Evolutionary conservation across 1,140 invertebrate genomes (phyloP), one percentile per base, ranked within the genome.

Genomic region (Zaprionus vittiger): DNA sequence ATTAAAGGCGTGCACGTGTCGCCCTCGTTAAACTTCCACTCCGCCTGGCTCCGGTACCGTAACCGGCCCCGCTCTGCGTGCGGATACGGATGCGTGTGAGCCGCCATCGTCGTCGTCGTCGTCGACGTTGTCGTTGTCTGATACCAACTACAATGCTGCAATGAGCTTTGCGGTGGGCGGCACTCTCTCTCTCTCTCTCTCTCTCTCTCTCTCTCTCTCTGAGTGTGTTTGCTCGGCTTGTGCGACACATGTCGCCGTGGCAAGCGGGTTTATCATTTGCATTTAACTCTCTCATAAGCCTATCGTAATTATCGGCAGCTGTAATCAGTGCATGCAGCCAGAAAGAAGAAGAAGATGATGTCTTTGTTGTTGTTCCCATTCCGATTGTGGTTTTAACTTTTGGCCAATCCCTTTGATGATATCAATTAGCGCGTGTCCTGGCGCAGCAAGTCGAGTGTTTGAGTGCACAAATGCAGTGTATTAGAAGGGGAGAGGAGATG

Each of bases 1-100:
- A 91, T 91, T 91, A 91, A 91, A 89, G 89, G 84, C 89, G 76
- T 89, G 84, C 90, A 91, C 90, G 90, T 91, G 90, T 81, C 82
- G 74, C 34, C 67, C 76, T 89, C 79, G 83, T 85, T 91, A 87
- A 80, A 76, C 69, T 81, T 83, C 74, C 79, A 73, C 73, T 70
- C 66, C 64, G 67, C 52, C 68, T 65, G 69, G 26, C 57, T 60
- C 20, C 44, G 38, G 41, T 38, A 49, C 49, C 22, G 15, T 5
- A 26, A 15, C 15, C 47, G 11, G 22, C 12, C 41, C 38, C 54
- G 20, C 38, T 34, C 41, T 63, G 12, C 17, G 56, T 24, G 59
- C 56, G 37, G 37, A 62, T 80, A 61, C 44, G 71, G 41, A 79
- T 79, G 69, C 69, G 72, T 70, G 56, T 76, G 66, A 64, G 64